Evolutionary conservation across 64 coral and sea anemone species (phyloP).

Genomic region (Porites australiensis): DNA sequence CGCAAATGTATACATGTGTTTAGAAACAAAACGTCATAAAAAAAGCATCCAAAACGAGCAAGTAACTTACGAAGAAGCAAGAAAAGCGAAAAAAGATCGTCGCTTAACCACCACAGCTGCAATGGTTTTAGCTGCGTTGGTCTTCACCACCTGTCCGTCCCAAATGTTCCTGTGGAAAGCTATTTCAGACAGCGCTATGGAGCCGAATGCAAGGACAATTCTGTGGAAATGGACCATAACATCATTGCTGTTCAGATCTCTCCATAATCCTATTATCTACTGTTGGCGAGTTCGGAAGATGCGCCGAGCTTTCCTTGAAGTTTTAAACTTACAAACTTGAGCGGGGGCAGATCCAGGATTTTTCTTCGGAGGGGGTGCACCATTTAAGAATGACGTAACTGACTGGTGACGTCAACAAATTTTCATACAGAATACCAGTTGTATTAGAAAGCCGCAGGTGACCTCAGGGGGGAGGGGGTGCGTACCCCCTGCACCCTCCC

Average conservation of each 20-base stretch:
- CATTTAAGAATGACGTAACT: too few species aligned
- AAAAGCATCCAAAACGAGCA: not conserved
- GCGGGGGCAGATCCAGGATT: too few species aligned
- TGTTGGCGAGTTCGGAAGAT: not conserved
- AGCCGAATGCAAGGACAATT: not conserved
- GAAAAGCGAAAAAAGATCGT: not conserved
- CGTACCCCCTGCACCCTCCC: too few species aligned
- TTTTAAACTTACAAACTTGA: not conserved
- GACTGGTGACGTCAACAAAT: too few species aligned
- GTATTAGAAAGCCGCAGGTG: too few species aligned
- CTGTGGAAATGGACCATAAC: not conserved
- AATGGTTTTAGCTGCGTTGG: not conserved
- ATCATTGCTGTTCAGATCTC: not conserved
- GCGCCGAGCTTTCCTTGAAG: not conserved
- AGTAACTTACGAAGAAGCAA: not conserved
- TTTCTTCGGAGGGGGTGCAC: too few species aligned
- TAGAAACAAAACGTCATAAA: not conserved
- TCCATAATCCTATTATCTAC: not conserved
- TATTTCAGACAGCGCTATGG: not conserved
- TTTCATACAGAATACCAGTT: too few species aligned
- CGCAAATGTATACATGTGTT: not conserved
- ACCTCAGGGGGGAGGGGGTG: too few species aligned
- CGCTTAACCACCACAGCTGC: not conserved
- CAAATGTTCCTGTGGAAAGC: not conserved
- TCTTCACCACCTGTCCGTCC: not conserved